Base-by-base conservation (phyloP, 2,797 vertebrate genomes). In the Betta splendens region DNA sequence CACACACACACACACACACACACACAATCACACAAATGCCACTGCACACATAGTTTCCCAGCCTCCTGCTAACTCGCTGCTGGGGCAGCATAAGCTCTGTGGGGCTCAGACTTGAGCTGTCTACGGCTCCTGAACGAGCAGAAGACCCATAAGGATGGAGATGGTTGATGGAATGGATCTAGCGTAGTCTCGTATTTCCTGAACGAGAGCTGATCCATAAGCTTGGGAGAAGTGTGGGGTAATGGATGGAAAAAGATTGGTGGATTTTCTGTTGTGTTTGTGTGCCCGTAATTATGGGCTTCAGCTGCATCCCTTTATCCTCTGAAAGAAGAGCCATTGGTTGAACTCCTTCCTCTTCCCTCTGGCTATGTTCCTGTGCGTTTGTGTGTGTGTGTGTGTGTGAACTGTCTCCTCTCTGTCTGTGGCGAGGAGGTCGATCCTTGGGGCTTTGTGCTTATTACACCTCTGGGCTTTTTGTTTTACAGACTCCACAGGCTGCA, bases 251-350 rank as follows among this genome's bases (percentile, higher is more conserved):
- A 83, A 86, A 69, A 84, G 77, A 81, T 80, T 84, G 79, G 72
- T 25, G 72, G 77, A 85, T 77, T 85, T 82, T 79, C 76, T 63
- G 59, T 61, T 81, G 47, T 72, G 70, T 62, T 45, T 79, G 68
- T 78, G 57, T 59, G 4, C 75, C 45, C 84, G 62, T 91, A 90
- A 91, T 89, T 89, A 89, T 59, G 64, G 80, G 83, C 70, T 90
- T 85, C 67, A 77, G 63, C 69, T 15, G 45, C 77, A 83, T 87
- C 86, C 79, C 75, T 78, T 72, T 74, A 89, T 90, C 85, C 81
- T 80, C 67, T 85, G 71, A 76, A 86, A 83, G 65, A 60, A 69
- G 69, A 75, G 64, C 75, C 66, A 72, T 49, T 40, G 67, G 77
- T 73, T 86, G 79, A 85, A 82, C 79, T 84, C 77, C 66, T 81